These are phyloP conservation scores for Sitta europaea DNA, from an alignment of 2,113 vertebrate species.

Conservation along the genomic window DNA sequence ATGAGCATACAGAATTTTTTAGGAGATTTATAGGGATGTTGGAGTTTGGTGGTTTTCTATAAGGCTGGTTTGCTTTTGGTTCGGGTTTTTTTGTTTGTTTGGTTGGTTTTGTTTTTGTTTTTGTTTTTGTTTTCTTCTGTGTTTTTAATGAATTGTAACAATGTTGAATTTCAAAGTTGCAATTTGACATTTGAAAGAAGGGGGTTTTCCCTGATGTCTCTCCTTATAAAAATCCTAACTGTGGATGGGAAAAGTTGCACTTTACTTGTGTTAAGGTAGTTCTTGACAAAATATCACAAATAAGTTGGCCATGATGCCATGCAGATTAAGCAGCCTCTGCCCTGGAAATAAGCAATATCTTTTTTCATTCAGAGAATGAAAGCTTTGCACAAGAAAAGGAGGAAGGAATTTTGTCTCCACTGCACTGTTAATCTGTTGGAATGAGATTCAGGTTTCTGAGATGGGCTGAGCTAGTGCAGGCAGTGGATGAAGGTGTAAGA, in stretches of 20 bases:
- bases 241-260: background rate
- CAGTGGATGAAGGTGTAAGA: background rate
- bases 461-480: background rate
- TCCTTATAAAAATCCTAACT: background rate
- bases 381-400: background rate
- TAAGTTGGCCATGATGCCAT: background rate
- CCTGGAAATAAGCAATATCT: background rate
- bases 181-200: background rate
- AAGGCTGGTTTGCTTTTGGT: too few relatives aligned
- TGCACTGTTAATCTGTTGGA: background rate
- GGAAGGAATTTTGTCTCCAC: background rate
- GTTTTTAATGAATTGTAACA: background rate
- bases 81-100: background rate
- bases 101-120: too few relatives aligned
- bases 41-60: rapidly evolving
- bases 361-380: background rate
- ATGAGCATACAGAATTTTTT: background rate
- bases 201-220: background rate
- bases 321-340: background rate
- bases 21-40: background rate
- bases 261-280: background rate
- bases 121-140: rapidly evolving
- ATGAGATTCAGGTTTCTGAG: background rate
- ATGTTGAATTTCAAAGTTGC: background rate
- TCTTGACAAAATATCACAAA: background rate